Conservation (phyloP, 1,140 invertebrate genomes). For the Drosophila nasuta region DNA sequence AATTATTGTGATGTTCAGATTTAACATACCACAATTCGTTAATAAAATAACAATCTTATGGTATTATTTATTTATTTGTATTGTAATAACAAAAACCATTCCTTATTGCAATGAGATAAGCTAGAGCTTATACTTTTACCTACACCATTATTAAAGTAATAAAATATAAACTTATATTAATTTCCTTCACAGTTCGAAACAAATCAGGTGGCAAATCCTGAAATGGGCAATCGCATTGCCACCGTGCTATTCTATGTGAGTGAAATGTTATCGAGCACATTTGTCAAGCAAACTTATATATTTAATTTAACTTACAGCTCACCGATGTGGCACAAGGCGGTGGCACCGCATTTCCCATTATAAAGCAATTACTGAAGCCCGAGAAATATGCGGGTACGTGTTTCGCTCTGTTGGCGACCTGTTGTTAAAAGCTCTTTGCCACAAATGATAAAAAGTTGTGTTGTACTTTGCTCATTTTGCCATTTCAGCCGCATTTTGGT, state of each 20-base stretch:
- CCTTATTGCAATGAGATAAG: no score
- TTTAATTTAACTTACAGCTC: constrained; percentile 88
- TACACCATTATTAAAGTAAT: no score
- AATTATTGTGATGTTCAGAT: neutral
- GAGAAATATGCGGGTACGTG: constrained; percentile 87
- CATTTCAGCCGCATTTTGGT: constrained; percentile 95
- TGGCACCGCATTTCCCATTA: constrained; percentile 95
- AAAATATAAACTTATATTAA: no score
- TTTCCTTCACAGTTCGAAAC: constrained; percentile 31
- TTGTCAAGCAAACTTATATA: neutral
- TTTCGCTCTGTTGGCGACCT: neutral
- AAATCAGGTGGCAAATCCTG: neutral
- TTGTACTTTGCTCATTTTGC: constrained; percentile 4
- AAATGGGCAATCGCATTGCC: constrained; percentile 79
- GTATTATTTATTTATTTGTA: no score
- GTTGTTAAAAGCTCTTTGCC: neutral
- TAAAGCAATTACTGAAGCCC: constrained; percentile 93
- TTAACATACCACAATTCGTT: no score
- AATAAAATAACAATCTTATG: no score
- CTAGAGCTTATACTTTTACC: no score
- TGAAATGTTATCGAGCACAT: neutral
- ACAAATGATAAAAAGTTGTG: neutral
- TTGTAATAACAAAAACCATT: no score
- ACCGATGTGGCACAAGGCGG: constrained; percentile 97
- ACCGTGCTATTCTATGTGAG: constrained; percentile 81